These are phyloP conservation scores for Otis tarda DNA, from an alignment of 2,113 vertebrate species.

Conservation along the genomic window DNA sequence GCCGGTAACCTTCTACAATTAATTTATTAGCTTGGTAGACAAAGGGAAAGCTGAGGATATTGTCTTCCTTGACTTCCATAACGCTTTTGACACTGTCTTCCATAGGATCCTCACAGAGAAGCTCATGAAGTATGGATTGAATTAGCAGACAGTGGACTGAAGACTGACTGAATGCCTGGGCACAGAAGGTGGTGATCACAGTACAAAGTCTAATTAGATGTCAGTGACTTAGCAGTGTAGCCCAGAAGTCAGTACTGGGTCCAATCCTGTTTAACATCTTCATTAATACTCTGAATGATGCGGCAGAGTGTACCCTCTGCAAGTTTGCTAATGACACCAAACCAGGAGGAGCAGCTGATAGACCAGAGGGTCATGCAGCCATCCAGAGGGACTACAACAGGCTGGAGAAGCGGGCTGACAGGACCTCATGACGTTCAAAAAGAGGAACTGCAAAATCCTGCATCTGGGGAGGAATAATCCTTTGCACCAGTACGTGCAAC, in stretches of 20 bases:
- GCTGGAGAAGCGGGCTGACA: no score
- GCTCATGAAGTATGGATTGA: background rate
- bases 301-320: no score
- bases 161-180: background rate
- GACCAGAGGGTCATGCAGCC: background rate
- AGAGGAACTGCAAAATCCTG: no score
- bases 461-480: no score
- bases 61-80: no score
- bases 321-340: background rate
- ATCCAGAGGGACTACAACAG: no score
- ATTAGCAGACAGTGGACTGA: background rate
- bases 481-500: no score
- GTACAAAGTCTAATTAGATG: background rate
- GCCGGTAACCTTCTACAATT: background rate
- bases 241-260: no score
- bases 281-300: no score
- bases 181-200: background rate
- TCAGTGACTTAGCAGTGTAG: background rate
- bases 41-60: background rate
- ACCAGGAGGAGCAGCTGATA: background rate
- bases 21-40: background rate
- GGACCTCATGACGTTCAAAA: no score
- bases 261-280: no score
- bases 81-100: no score
- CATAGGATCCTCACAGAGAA: background rate